These are phyloP conservation scores for Grapholita molesta DNA, from an alignment of 1,140 invertebrate species.

Conservation along the genomic window DNA sequence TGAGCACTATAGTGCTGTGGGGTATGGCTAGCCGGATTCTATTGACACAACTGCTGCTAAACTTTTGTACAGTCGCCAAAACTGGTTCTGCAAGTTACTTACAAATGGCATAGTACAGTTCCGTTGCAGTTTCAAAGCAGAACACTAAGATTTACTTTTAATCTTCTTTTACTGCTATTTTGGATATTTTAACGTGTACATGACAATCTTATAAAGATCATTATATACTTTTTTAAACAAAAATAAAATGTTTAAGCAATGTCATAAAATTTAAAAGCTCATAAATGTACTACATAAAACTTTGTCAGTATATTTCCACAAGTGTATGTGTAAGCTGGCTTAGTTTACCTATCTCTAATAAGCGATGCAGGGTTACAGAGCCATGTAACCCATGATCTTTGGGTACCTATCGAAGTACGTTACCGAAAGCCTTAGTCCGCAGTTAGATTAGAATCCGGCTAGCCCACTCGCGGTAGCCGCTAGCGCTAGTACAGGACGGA, in stretches of 20 bases:
- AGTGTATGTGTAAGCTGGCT: neutral
- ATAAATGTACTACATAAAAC: too few species aligned
- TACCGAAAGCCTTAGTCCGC: constrained; percentile 5
- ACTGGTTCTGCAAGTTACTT: neutral
- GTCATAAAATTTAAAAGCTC: too few species aligned
- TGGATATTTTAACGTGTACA: neutral
- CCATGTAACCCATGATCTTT: neutral
- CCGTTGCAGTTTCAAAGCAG: neutral
- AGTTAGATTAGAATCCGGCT: constrained; percentile 25
- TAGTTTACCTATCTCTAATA: neutral
- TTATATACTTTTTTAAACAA: too few species aligned
- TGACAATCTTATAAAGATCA: too few species aligned
- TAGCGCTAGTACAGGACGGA: constrained; percentile 56
- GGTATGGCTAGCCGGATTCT: constrained; percentile 14
- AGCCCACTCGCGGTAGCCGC: constrained; percentile 34
- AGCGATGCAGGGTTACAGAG: neutral
- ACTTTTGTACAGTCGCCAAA: constrained; percentile 7
- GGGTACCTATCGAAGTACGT: neutral
- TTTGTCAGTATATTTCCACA: too few species aligned
- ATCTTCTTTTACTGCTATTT: too few species aligned
- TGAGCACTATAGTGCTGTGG: constrained; percentile 8
- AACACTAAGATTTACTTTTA: neutral
- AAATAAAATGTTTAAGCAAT: neutral
- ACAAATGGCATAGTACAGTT: neutral
- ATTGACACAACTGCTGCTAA: constrained; percentile 7